A percentile compares a stretch with the other conserved stretches of the same genome.
Evolutionary conservation across 2,888 invertebrate species (phyloP).

Genomic region (Diplazon laetatorius): DNA sequence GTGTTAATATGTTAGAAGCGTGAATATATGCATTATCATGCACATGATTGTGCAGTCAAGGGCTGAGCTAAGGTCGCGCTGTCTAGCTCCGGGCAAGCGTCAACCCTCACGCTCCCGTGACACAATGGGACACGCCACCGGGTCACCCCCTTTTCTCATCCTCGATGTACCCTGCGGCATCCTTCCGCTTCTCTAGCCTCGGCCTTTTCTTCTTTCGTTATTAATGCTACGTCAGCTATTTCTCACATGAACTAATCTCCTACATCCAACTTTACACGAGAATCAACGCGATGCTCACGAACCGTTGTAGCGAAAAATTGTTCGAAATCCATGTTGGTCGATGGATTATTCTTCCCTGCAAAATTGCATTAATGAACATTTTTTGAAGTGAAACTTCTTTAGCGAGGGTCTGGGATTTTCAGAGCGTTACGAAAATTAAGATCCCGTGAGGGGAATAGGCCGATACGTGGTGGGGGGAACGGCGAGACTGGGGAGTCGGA

Average conservation of each 20-base stretch:
- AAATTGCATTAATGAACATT: no score
- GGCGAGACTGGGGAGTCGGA: no score
- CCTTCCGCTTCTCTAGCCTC: constrained; percentile 8
- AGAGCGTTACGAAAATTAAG: no score
- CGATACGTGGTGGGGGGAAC: no score
- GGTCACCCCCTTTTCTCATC: constrained; percentile 46
- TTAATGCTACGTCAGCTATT: constrained; percentile 72
- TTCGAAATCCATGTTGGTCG: no score
- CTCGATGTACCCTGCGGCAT: constrained; percentile 30
- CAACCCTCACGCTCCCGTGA: constrained; percentile 34
- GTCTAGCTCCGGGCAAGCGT: constrained; percentile 47
- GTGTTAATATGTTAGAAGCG: not conserved
- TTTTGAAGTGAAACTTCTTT: no score
- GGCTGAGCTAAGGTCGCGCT: constrained; percentile 37
- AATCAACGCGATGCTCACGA: not conserved
- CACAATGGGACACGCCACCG: constrained; percentile 52
- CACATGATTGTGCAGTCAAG: constrained; percentile 33
- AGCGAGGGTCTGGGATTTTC: no score
- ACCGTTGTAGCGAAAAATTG: not conserved
- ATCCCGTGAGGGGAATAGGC: no score
- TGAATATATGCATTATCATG: not conserved
- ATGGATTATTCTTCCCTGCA: no score
- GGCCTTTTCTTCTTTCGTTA: constrained; percentile 61
- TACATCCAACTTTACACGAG: constrained; percentile 1
- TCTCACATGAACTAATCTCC: constrained; percentile 61